These are phyloP conservation scores for Drosophila rhopaloa DNA, from an alignment of 1,140 invertebrate species.

Conservation along the genomic window DNA sequence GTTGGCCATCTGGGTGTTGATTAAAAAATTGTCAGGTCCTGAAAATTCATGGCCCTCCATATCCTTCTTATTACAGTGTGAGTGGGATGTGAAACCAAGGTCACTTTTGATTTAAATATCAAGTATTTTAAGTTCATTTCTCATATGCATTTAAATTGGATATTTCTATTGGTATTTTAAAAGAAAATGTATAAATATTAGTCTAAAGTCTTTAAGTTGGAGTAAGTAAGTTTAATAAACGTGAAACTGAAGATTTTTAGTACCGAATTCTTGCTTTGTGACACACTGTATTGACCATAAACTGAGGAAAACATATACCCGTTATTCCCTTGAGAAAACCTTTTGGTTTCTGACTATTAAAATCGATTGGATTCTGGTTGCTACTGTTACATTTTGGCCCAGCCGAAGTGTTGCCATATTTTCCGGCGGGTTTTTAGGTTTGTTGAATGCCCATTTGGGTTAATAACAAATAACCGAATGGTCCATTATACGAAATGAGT, in stretches of 20 bases:
- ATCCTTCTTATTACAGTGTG: conserved; percentile 14
- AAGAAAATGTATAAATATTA: too few species aligned
- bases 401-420: conserved; percentile 18
- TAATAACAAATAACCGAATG: conserved; percentile 78
- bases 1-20: conserved; percentile 45
- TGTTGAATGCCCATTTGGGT: conserved; percentile 68
- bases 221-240: too few species aligned
- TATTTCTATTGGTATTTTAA: too few species aligned
- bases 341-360: conserved; percentile 53
- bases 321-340: conserved; percentile 22
- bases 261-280: background rate
- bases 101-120: background rate
- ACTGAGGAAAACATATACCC: background rate
- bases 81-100: background rate
- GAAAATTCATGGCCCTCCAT: conserved; percentile 12
- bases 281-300: conserved; percentile 10
- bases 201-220: too few species aligned
- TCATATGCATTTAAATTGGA: too few species aligned
- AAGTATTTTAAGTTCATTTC: too few species aligned
- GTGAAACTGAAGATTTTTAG: background rate
- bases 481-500: conserved; percentile 63
- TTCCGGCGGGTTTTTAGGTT: conserved; percentile 39
- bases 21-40: conserved; percentile 60
- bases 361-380: conserved; percentile 70
- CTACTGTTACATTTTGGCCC: conserved; percentile 12